phyloP scores from a whole-genome alignment of 2,888 invertebrate species.

The Melanophora roralis region DNA sequence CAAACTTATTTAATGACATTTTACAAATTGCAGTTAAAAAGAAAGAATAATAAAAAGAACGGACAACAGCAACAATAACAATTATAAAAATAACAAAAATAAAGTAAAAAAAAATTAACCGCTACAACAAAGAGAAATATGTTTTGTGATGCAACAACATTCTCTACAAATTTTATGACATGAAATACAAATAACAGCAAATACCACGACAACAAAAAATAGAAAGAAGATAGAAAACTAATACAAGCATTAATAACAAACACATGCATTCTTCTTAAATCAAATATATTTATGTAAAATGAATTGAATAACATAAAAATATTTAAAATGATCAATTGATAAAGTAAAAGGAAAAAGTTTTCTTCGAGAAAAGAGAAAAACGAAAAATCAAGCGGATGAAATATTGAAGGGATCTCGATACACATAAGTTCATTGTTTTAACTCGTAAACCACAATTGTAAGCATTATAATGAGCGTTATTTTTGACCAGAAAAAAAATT shows the following conservation, averaged over 20 bases:
- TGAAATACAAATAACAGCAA: constrained; percentile 28
- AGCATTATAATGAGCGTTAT: too few species aligned
- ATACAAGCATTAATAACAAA: constrained; percentile 8
- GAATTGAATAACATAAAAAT: too few species aligned
- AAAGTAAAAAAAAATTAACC: neutral
- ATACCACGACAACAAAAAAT: neutral
- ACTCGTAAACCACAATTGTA: too few species aligned
- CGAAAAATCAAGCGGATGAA: too few species aligned
- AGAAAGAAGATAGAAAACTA: neutral
- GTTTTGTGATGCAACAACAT: constrained; percentile 49
- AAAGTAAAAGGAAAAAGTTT: too few species aligned
- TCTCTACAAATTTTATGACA: constrained; percentile 17
- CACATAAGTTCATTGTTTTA: too few species aligned
- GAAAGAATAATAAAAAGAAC: constrained; percentile 23
- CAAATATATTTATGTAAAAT: too few species aligned
- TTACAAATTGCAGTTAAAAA: constrained; percentile 53
- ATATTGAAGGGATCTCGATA: too few species aligned
- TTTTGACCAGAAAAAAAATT: too few species aligned
- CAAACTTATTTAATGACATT: constrained; percentile 54
- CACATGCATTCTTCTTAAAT: neutral
- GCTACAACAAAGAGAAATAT: neutral
- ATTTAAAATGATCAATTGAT: too few species aligned
- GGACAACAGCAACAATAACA: neutral
- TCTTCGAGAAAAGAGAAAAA: too few species aligned
- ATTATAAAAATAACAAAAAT: neutral